phyloP scores from a whole-genome alignment of 2,113 vertebrate species.

The Myrmecobius fasciatus region DNA sequence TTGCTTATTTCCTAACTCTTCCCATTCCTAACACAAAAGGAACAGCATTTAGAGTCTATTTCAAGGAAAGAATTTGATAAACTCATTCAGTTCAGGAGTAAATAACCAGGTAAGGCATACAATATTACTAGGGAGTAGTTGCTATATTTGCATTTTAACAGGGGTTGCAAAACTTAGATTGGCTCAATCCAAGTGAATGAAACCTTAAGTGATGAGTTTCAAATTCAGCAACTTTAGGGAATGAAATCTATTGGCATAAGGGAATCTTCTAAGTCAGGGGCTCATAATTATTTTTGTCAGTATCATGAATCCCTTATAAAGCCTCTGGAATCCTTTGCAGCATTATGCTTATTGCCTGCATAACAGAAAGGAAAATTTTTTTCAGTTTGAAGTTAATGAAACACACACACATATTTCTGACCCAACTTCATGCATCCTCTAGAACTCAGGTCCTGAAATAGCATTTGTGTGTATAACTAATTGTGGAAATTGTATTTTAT shows the following conservation, averaged over 20 bases:
- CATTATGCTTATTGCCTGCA: neutral
- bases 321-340: neutral
- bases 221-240: neutral
- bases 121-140: neutral
- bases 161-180: neutral
- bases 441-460: neutral
- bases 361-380: neutral
- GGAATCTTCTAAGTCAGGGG: neutral
- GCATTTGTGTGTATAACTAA: neutral
- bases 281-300: neutral
- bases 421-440: neutral
- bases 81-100: neutral
- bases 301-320: neutral
- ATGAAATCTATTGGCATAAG: neutral
- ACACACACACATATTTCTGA: neutral
- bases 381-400: neutral
- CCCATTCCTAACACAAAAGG: neutral
- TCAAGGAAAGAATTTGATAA: neutral
- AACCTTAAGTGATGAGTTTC: neutral
- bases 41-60: neutral
- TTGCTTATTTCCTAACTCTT: neutral
- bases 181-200: neutral
- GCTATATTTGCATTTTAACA: neutral
- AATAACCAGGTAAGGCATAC: neutral
- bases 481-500: neutral